These are phyloP conservation scores for Pimephales promelas DNA, from an alignment of 2,113 vertebrate species.

Conservation along the genomic window DNA sequence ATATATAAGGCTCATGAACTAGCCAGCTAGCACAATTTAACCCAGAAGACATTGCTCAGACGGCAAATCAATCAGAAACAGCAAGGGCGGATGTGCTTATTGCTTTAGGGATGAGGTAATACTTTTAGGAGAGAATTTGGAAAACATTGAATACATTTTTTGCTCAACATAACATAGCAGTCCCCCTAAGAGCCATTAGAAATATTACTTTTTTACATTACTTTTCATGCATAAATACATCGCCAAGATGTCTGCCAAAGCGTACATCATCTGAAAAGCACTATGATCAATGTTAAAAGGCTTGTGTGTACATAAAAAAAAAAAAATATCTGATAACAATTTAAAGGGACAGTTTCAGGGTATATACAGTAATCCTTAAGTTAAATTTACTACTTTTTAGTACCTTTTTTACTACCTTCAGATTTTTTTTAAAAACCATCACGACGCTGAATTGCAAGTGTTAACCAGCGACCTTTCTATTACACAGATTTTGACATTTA, in stretches of 20 bases:
- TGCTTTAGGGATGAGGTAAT: not conserved
- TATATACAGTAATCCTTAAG: too few species aligned
- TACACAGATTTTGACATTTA: too few species aligned
- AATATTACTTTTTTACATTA: too few species aligned
- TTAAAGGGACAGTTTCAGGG: not conserved
- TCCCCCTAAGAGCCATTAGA: not conserved
- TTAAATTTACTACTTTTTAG: too few species aligned
- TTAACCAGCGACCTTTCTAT: too few species aligned
- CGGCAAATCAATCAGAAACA: not conserved
- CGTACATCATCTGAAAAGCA: not conserved
- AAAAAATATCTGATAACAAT: not conserved
- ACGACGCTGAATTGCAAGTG: too few species aligned
- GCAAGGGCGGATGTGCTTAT: not conserved
- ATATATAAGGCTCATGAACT: not conserved
- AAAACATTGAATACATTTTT: constrained; percentile 2
- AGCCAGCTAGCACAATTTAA: not conserved
- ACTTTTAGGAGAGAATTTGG: not conserved
- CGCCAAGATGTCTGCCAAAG: not conserved
- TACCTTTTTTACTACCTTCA: too few species aligned
- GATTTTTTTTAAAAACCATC: too few species aligned
- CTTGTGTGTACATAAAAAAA: too few species aligned
- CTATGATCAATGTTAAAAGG: not conserved
- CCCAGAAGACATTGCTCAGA: not conserved
- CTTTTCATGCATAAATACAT: not conserved
- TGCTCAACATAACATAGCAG: not conserved